Evolutionary conservation across 2,888 invertebrate species (phyloP).

Genomic region (Macroteleia sp.): DNA sequence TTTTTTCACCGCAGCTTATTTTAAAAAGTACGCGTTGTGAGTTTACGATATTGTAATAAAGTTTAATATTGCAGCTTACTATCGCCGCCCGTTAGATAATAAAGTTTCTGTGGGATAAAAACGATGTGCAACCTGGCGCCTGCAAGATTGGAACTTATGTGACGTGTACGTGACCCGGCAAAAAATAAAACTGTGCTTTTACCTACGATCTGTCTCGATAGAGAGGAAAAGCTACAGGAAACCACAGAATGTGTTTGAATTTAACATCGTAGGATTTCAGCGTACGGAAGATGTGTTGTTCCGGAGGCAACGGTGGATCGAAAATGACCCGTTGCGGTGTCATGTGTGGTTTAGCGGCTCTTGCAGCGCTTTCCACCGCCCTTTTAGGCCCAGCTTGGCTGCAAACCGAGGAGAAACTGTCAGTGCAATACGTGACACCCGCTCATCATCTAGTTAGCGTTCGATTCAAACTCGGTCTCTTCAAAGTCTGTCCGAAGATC

Average conservation of each 20-base stretch:
- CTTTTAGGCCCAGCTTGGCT: slow-evolving; percentile 82
- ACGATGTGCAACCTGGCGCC: slow-evolving; percentile 46
- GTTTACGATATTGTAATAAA: slow-evolving; percentile 51
- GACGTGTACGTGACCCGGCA: slow-evolving; percentile 57
- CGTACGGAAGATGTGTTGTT: slow-evolving; percentile 77
- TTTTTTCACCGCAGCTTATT: slow-evolving; percentile 25
- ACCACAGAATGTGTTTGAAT: slow-evolving; percentile 17
- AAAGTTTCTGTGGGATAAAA: slow-evolving; percentile 52
- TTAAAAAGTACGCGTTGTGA: slow-evolving; percentile 41
- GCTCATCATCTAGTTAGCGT: slow-evolving; percentile 77
- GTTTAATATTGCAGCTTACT: slow-evolving; percentile 52
- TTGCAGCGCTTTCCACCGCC: slow-evolving; percentile 80
- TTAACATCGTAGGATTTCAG: not conserved
- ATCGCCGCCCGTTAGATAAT: slow-evolving; percentile 35
- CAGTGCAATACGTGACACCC: slow-evolving; percentile 69
- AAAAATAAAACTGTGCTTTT: slow-evolving; percentile 17
- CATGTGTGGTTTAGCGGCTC: slow-evolving; percentile 80
- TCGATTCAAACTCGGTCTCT: slow-evolving; percentile 80
- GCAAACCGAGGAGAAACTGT: slow-evolving; percentile 80
- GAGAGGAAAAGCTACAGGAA: too few relatives aligned
- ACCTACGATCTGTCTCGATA: slow-evolving; percentile 17
- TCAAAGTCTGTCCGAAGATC: slow-evolving; percentile 80
- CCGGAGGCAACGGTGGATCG: slow-evolving; percentile 75
- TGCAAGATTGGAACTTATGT: slow-evolving; percentile 54
- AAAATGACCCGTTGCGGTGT: slow-evolving; percentile 81